A percentile compares a stretch with the other conserved stretches of the same genome.
Conservation (phyloP, 2,797 vertebrate species). For the Sebastes umbrosus region DNA sequence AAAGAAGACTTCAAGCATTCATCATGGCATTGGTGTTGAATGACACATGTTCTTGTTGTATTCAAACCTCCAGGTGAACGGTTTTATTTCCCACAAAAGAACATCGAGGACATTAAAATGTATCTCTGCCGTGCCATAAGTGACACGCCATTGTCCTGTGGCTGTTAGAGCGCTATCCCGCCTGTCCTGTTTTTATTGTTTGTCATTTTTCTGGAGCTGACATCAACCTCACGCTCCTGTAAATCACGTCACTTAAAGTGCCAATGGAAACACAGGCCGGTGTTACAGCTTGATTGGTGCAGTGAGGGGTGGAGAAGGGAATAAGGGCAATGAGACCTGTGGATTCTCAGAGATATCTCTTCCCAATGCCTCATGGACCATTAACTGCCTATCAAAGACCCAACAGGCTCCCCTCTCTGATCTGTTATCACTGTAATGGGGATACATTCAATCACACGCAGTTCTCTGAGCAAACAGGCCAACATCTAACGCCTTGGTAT, state of each 20-base stretch:
- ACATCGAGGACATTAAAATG: slow-evolving; percentile 85
- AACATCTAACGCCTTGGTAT: slow-evolving; percentile 12
- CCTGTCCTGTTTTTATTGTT: slow-evolving; percentile 88
- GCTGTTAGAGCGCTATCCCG: slow-evolving; percentile 82
- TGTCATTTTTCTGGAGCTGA: slow-evolving; percentile 90
- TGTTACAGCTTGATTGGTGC: slow-evolving; percentile 68
- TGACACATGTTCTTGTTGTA: slow-evolving; percentile 86
- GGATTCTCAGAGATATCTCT: slow-evolving; percentile 82
- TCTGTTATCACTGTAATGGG: slow-evolving; percentile 79
- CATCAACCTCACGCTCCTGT: slow-evolving; percentile 81
- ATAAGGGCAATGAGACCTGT: slow-evolving; percentile 77
- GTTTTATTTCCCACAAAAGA: slow-evolving; percentile 80
- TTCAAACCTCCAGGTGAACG: slow-evolving; percentile 61
- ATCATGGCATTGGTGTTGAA: slow-evolving; percentile 77
- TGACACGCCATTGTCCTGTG: slow-evolving; percentile 85
- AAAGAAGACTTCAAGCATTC: not conserved
- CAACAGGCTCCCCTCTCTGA: slow-evolving; percentile 74
- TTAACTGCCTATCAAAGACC: slow-evolving; percentile 84
- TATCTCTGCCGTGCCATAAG: slow-evolving; percentile 86
- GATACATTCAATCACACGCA: slow-evolving; percentile 78
- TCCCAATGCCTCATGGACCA: slow-evolving; percentile 77
- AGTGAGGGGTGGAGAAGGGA: slow-evolving; percentile 56
- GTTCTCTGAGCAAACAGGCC: slow-evolving; percentile 35
- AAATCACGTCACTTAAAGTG: slow-evolving; percentile 92
- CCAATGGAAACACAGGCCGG: slow-evolving; percentile 81